Evolutionary conservation across 2,888 invertebrate genomes (phyloP).

Genomic region (Salpingus planirostris): DNA sequence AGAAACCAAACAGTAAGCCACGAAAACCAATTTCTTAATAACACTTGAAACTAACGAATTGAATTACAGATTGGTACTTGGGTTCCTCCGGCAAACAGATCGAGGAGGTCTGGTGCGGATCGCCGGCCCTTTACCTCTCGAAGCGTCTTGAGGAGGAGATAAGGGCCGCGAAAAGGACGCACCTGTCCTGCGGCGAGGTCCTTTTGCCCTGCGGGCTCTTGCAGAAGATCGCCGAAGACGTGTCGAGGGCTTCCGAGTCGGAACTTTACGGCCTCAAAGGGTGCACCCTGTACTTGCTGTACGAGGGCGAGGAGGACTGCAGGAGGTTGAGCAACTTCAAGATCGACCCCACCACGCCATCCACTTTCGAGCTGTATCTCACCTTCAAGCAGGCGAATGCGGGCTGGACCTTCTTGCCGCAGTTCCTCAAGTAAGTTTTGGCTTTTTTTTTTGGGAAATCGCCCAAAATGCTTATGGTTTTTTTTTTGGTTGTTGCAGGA

Average conservation of each 20-base stretch:
- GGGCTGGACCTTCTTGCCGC: slow-evolving; percentile 81
- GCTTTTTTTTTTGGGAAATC: slow-evolving; percentile 1
- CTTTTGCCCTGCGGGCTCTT: slow-evolving; percentile 75
- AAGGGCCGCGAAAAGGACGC: slow-evolving; percentile 70
- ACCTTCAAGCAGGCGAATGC: slow-evolving; percentile 79
- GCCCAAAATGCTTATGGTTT: slow-evolving; percentile 3
- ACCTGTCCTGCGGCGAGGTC: slow-evolving; percentile 76
- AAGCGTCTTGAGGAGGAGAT: slow-evolving; percentile 70
- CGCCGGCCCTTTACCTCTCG: slow-evolving; percentile 60
- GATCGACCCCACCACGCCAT: slow-evolving; percentile 77
- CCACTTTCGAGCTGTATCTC: slow-evolving; percentile 84
- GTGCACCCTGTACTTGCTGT: slow-evolving; percentile 73
- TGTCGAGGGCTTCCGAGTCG: slow-evolving; percentile 70
- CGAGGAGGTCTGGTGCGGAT: slow-evolving; percentile 38
- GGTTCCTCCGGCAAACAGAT: slow-evolving; percentile 30
- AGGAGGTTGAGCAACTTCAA: slow-evolving; percentile 73
- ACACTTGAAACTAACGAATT: too few relatives aligned
- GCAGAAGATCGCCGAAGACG: slow-evolving; percentile 67
- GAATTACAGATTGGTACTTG: slow-evolving; percentile 38
- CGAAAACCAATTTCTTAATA: too few relatives aligned
- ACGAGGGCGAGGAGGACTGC: slow-evolving; percentile 62
- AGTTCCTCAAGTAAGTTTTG: slow-evolving; percentile 76
- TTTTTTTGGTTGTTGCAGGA: slow-evolving; percentile 47
- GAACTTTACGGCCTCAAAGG: slow-evolving; percentile 86
- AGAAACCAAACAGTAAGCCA: slow-evolving; percentile 33